phyloP scores from a whole-genome alignment of 2,888 invertebrate species.

The Petrolisthes manimaculis region DNA sequence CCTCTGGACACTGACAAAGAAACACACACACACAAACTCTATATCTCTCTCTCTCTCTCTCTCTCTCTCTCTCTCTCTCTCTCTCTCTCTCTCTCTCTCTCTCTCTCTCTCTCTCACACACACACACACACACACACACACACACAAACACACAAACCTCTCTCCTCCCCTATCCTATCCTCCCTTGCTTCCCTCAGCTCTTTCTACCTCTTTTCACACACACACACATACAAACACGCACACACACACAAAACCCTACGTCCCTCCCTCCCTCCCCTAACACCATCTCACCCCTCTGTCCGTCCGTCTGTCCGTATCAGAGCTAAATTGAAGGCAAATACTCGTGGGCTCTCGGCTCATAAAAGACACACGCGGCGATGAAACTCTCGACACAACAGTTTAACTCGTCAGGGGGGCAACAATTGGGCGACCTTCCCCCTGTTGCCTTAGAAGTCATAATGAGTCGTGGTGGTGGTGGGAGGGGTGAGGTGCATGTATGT shows the following conservation, averaged over 20 bases:
- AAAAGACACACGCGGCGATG: conserved; percentile 49
- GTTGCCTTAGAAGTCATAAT: conserved; percentile 48
- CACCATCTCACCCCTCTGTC: not conserved
- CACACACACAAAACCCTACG: not conserved
- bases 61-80: not conserved
- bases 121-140: not conserved
- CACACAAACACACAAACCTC: not conserved
- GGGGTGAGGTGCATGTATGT: not conserved
- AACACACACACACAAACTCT: not conserved
- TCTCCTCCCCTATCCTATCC: not conserved
- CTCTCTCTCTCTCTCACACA: not conserved
- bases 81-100: conserved; percentile 1
- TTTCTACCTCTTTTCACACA: not conserved
- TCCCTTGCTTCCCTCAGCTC: not conserved
- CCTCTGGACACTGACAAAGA: not conserved
- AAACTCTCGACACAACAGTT: conserved; percentile 54
- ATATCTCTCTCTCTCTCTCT: not conserved
- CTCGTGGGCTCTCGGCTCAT: conserved; percentile 53
- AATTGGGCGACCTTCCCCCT: conserved; percentile 14
- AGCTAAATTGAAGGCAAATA: conserved; percentile 60
- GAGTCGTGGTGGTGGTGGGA: conserved; percentile 21
- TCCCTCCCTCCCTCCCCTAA: not conserved
- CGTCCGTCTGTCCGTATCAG: conserved; percentile 40
- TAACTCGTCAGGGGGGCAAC: conserved; percentile 43
- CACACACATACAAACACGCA: not conserved